phyloP scores from a whole-genome alignment of 2,113 vertebrate species.

The Caretta caretta region DNA sequence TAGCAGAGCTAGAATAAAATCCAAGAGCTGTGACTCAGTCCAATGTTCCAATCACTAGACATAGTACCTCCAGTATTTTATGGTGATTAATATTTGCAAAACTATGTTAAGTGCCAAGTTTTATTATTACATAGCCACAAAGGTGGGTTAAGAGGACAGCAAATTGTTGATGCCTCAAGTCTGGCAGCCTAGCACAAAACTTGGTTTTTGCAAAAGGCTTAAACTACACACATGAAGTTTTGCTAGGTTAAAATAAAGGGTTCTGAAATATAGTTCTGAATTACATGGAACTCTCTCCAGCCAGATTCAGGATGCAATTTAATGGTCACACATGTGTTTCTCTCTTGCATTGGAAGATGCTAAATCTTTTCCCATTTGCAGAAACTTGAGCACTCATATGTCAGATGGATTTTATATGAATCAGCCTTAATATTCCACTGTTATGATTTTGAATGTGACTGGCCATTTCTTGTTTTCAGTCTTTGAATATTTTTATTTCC shows the following conservation, averaged over 20 bases:
- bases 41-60: not conserved
- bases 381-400: not conserved
- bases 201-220: not conserved
- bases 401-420: not conserved
- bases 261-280: not conserved
- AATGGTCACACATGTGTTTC: not conserved
- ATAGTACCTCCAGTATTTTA: not conserved
- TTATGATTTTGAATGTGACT: not conserved
- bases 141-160: not conserved
- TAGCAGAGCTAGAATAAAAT: not conserved
- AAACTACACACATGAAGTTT: not conserved
- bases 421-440: not conserved
- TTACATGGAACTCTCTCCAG: too few relatives aligned
- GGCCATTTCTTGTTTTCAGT: not conserved
- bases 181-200: not conserved
- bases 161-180: not conserved
- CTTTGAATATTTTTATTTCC: not conserved
- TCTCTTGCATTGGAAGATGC: not conserved
- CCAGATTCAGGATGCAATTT: accelerated
- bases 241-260: not conserved
- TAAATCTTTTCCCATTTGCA: not conserved
- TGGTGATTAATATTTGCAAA: not conserved
- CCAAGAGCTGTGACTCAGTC: not conserved
- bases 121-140: not conserved
- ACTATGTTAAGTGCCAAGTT: accelerated